phyloP scores from a whole-genome alignment of 2,113 vertebrate species.

The Pungitius pungitius region DNA sequence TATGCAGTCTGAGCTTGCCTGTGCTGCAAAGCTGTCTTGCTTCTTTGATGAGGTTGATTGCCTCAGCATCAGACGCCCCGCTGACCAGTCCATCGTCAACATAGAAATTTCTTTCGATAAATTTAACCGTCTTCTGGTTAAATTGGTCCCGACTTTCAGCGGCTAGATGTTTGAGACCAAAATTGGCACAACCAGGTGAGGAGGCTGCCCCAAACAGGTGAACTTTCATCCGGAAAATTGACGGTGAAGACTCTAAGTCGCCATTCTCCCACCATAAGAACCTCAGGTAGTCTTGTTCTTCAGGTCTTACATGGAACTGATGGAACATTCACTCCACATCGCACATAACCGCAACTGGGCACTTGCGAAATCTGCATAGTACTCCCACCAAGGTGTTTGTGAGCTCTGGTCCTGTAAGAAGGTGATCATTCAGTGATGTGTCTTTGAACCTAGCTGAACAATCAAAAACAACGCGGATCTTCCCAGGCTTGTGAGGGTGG shows the following conservation, averaged over 20 bases:
- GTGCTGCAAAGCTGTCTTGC: not conserved
- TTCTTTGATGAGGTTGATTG: not conserved
- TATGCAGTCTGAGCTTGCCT: not conserved
- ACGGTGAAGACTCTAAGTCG: not conserved
- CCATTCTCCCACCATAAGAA: too few species aligned
- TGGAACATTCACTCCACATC: not conserved
- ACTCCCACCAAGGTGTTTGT: not conserved
- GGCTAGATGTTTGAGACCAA: not conserved
- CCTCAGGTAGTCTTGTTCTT: too few species aligned
- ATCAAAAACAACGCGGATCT: too few species aligned
- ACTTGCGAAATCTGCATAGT: not conserved
- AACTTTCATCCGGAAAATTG: not conserved
- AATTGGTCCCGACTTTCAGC: not conserved
- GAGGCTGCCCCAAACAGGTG: too few species aligned
- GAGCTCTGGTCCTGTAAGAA: not conserved
- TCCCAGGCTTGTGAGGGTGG: too few species aligned
- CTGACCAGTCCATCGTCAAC: not conserved
- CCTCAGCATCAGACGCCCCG: too few species aligned
- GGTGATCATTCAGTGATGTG: too few species aligned
- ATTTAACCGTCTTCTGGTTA: not conserved
- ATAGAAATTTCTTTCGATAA: not conserved
- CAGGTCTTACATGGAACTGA: not conserved
- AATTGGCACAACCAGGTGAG: not conserved
- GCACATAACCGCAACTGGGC: not conserved
- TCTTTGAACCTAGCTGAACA: too few species aligned